Conservation (phyloP, 1,140 invertebrate species). For the Nomia melanderi region DNA sequence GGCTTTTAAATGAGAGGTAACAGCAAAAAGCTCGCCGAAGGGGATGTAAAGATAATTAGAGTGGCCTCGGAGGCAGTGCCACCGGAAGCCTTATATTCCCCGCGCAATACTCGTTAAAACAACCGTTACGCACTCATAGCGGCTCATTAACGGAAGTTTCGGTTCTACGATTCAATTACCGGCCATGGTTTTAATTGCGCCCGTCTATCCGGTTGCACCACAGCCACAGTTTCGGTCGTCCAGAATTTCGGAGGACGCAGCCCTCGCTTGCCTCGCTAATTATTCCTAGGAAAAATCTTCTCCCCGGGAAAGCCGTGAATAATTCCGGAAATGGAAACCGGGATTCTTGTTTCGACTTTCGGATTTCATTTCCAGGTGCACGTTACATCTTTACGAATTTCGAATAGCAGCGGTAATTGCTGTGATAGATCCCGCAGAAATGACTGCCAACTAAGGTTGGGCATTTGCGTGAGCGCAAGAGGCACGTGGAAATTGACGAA, state of each 20-base stretch:
- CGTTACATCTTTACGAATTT: no score
- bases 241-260: slow-evolving; percentile 24
- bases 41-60: slow-evolving; percentile 67
- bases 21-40: slow-evolving; percentile 24
- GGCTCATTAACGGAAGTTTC: slow-evolving; percentile 71
- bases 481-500: not conserved
- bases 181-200: slow-evolving; percentile 70
- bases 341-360: not conserved
- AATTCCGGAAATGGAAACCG: slow-evolving; percentile 15
- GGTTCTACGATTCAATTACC: slow-evolving; percentile 71
- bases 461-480: no score
- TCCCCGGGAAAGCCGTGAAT: not conserved
- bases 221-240: not conserved
- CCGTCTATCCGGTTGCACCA: slow-evolving; percentile 46
- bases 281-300: slow-evolving; percentile 33
- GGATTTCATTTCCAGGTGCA: no score
- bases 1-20: slow-evolving; percentile 21
- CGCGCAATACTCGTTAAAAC: slow-evolving; percentile 70
- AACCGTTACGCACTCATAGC: slow-evolving; percentile 71
- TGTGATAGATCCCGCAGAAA: no score
- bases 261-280: slow-evolving; percentile 15
- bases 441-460: no score
- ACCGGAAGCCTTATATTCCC: slow-evolving; percentile 52
- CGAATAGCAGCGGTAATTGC: no score
- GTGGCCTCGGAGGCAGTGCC: slow-evolving; percentile 19